Evolutionary conservation across 1,140 invertebrate genomes (phyloP).

Genomic region (Pachyrhynchus sulphureomaculatus): DNA sequence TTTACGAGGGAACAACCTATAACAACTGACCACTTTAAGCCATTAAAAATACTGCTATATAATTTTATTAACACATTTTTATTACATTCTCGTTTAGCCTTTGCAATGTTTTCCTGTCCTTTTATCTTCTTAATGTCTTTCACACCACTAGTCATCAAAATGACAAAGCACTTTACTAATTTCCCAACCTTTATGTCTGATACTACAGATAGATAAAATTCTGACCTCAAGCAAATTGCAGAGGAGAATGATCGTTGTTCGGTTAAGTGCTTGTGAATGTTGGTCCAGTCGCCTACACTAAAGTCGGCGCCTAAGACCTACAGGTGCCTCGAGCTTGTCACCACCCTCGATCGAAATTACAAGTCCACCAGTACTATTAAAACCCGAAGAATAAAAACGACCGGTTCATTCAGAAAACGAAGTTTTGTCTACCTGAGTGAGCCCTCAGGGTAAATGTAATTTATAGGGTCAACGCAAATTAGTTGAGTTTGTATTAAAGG

Average conservation of each 20-base stretch:
- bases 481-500: slow-evolving; percentile 14
- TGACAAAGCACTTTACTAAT: slow-evolving; percentile 23
- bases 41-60: too few relatives aligned
- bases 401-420: slow-evolving; percentile 11
- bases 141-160: too few relatives aligned
- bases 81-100: too few relatives aligned
- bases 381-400: not conserved
- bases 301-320: slow-evolving; percentile 21
- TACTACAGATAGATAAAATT: slow-evolving; percentile 7
- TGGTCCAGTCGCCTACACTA: slow-evolving; percentile 22
- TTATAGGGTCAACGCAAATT: slow-evolving; percentile 17
- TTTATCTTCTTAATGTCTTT: too few relatives aligned
- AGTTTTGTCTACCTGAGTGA: slow-evolving; percentile 11
- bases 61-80: too few relatives aligned
- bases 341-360: slow-evolving; percentile 26
- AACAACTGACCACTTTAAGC: too few relatives aligned
- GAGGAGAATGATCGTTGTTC: slow-evolving; percentile 27
- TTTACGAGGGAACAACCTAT: too few relatives aligned
- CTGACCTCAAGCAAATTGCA: slow-evolving; percentile 23
- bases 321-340: slow-evolving; percentile 25
- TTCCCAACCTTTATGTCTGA: not conserved
- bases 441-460: slow-evolving; percentile 1
- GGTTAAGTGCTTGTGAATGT: slow-evolving; percentile 27
- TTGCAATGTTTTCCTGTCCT: too few relatives aligned
- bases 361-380: slow-evolving; percentile 17